phyloP scores from a whole-genome alignment of 2,113 vertebrate genomes.

The Ochotona curzoniae region DNA sequence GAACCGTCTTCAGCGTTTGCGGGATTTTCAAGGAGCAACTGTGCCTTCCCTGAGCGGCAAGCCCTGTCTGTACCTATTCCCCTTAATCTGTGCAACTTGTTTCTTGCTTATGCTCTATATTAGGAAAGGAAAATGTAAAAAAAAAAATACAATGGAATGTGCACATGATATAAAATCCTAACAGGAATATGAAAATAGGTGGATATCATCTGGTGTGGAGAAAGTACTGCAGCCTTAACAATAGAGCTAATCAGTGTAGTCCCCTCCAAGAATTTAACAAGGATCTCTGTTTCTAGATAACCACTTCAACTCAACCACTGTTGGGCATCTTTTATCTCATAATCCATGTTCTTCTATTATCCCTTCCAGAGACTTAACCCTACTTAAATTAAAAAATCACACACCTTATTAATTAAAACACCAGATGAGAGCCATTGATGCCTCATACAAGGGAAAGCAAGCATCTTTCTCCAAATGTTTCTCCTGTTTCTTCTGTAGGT shows the following conservation, averaged over 20 bases:
- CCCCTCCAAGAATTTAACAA: conserved; percentile 47
- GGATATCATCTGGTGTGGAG: conserved; percentile 52
- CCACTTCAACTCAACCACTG: conserved; percentile 43
- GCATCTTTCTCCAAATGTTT: conserved; percentile 77
- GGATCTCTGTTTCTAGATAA: conserved; percentile 62
- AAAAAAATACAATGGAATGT: neutral
- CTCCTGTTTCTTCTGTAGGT: conserved; percentile 67
- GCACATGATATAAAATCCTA: neutral
- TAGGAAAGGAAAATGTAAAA: neutral
- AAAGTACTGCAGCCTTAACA: conserved; percentile 34
- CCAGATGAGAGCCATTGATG: conserved; percentile 78
- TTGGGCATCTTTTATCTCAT: conserved; percentile 48
- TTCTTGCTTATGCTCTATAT: neutral
- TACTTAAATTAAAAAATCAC: conserved; percentile 79
- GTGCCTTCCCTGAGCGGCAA: neutral
- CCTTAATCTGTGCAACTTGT: rapidly evolving
- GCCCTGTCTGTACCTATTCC: rapidly evolving
- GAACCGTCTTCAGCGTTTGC: neutral
- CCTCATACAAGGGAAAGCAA: conserved; percentile 73
- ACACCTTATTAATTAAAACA: conserved; percentile 81
- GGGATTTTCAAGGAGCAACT: neutral
- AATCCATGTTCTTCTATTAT: conserved; percentile 70
- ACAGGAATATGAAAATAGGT: conserved; percentile 31
- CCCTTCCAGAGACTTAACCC: conserved; percentile 74
- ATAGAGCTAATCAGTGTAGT: conserved; percentile 63